Evolutionary conservation across 2,888 invertebrate species (phyloP).

Genomic region (Stenchaetothrips biformis): DNA sequence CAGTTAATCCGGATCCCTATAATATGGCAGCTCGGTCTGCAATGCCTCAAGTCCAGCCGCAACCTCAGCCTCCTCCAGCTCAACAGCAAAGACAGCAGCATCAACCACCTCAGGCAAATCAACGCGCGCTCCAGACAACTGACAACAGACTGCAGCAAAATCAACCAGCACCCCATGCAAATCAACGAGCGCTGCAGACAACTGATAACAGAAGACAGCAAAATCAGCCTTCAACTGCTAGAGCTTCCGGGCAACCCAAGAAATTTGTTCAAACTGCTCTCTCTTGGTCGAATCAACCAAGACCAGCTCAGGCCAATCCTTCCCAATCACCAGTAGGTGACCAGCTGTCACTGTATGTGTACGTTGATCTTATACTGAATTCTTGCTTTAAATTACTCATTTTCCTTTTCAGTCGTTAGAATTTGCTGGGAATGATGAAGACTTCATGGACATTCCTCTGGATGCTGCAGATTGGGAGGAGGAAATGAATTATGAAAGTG

Average conservation of each 20-base stretch:
- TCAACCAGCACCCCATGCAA: too few relatives aligned
- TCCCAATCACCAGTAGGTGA: not conserved
- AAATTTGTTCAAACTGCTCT: not conserved
- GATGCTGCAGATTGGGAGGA: slow-evolving; percentile 37
- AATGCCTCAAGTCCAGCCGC: slow-evolving; percentile 38
- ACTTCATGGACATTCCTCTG: slow-evolving; percentile 39
- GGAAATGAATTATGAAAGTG: slow-evolving; percentile 30
- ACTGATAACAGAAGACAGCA: too few relatives aligned
- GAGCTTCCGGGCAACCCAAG: not conserved
- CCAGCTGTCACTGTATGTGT: not conserved
- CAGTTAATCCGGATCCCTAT: slow-evolving; percentile 50
- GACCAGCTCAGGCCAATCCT: slow-evolving; percentile 26
- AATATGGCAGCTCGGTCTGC: slow-evolving; percentile 35
- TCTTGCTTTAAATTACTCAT: not conserved
- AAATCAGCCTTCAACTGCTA: too few relatives aligned
- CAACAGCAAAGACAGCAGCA: not conserved
- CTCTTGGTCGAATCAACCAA: not conserved
- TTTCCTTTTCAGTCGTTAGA: not conserved
- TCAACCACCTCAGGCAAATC: not conserved
- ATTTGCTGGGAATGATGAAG: slow-evolving; percentile 35
- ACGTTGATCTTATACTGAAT: not conserved
- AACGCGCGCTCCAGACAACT: too few relatives aligned
- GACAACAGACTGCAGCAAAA: too few relatives aligned
- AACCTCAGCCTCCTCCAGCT: not conserved
- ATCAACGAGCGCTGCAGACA: too few relatives aligned